phyloP scores from a whole-genome alignment of 2,797 vertebrate species.

The Melanotaenia trifasciata region DNA sequence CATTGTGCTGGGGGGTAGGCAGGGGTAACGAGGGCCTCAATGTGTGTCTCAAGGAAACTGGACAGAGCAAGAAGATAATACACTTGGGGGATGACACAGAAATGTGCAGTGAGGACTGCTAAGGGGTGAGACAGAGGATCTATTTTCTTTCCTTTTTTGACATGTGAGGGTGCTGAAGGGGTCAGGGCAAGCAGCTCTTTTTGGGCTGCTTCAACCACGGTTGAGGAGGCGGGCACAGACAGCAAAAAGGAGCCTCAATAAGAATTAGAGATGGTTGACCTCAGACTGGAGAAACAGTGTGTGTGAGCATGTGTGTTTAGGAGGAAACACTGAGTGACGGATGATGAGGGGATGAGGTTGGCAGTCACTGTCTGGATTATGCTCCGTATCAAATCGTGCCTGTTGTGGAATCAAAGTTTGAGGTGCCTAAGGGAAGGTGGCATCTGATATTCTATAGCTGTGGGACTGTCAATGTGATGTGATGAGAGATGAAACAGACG shows the following conservation, averaged over 20 bases:
- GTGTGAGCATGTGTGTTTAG: conserved; percentile 13
- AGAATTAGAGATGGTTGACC: conserved; percentile 53
- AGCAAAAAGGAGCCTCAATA: conserved; percentile 44
- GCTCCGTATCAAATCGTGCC: conserved; percentile 59
- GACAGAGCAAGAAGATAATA: conserved; percentile 53
- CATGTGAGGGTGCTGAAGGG: conserved; percentile 40
- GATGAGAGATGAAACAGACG: conserved; percentile 12
- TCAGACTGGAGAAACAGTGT: conserved; percentile 10
- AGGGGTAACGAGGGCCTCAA: conserved; percentile 58
- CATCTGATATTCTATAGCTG: conserved; percentile 43
- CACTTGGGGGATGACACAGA: conserved; percentile 38
- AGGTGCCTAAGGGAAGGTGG: conserved; percentile 24
- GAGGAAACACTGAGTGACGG: conserved; percentile 33
- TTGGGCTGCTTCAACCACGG: conserved; percentile 65
- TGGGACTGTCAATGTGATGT: conserved; percentile 19
- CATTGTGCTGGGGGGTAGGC: conserved; percentile 43
- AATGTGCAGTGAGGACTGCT: conserved; percentile 55
- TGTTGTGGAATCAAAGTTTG: conserved; percentile 34
- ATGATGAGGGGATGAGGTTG: conserved; percentile 55
- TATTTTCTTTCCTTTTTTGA: conserved; percentile 39
- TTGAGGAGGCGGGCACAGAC: conserved; percentile 56
- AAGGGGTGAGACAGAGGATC: conserved; percentile 54
- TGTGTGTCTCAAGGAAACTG: conserved; percentile 31
- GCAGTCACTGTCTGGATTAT: conserved; percentile 65
- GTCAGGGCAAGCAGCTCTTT: conserved; percentile 59